Base-by-base conservation (phyloP, 2,797 vertebrate species). In the Gadopsis bispinosus region DNA sequence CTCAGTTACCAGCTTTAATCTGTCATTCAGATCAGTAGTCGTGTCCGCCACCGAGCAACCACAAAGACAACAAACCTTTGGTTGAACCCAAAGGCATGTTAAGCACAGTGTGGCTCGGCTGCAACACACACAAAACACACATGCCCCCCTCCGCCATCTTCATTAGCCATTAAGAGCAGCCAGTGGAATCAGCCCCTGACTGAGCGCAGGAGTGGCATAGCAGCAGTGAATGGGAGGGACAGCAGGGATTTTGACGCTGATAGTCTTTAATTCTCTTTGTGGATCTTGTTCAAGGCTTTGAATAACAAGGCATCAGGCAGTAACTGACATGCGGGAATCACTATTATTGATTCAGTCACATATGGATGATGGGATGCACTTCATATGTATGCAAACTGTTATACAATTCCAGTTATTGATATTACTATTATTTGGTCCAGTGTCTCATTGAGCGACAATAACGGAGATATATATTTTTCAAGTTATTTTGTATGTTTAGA, bases 1-100 rank as follows among this genome's bases (percentile, higher is more conserved):
- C 88, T 66, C 69, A 72, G 84, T 75, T 56, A 85, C 69, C 91
- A 91, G 92, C 95, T 95, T 95, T 96, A 91, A 95, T 96, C 94
- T 93, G 93, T 94, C 93, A 90, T 93, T 91, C 89, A 90, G 90
- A 92, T 90, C 94, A 93, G 89, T 94, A 83, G 89, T 89, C 82
- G 53, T 89, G 83, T 92, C 85, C 59, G 45, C 85, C 86, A 69
- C 85, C 76, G 89, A 89, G 85, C 92, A 89, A 20, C 78, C 84
- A 92, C 90, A 92, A 92, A 92, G 89, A 84, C 79, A 63, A 67
- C 69, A 75, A 72, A 81, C 85, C 72, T 77, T 75, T n/a, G 73
- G 54, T 74, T 81, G 71, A 88, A 79, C 83, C 59, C 78, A 82
- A 80, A 88, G 84, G 75, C 86, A 82, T 88, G 87, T 92, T 88